Conservation (phyloP, 2,888 invertebrate genomes). For the Hoplodrina blanda region DNA sequence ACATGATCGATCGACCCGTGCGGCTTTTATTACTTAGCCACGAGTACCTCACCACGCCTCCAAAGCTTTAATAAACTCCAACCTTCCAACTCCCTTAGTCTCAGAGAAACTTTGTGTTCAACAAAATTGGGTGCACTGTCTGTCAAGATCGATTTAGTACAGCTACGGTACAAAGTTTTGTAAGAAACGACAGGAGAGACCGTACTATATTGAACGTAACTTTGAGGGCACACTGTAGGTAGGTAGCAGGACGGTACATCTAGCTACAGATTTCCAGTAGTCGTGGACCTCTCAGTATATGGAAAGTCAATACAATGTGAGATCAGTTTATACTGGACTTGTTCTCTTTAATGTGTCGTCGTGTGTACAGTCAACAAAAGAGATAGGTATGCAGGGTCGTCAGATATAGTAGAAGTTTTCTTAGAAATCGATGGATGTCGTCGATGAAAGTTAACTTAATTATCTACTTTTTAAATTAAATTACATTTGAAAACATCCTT, state of each 20-base stretch:
- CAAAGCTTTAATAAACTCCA: constrained; percentile 28
- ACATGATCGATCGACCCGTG: too few relatives aligned
- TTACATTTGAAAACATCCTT: too few relatives aligned
- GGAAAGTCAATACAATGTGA: too few relatives aligned
- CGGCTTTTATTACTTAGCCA: too few relatives aligned
- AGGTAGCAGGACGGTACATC: neutral
- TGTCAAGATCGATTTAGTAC: constrained; percentile 48
- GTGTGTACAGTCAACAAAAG: neutral
- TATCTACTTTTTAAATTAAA: too few relatives aligned
- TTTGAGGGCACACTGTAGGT: constrained; percentile 38
- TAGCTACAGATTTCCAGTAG: too few relatives aligned
- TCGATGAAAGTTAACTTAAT: too few relatives aligned
- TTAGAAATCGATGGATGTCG: too few relatives aligned
- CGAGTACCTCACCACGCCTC: too few relatives aligned
- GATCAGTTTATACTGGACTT: neutral
- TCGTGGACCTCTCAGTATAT: too few relatives aligned
- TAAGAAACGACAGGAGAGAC: constrained; percentile 40
- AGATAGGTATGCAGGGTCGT: too few relatives aligned
- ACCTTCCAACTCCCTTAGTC: constrained; percentile 5
- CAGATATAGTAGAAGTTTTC: too few relatives aligned
- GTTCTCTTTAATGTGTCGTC: neutral
- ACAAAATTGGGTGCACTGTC: constrained; percentile 46
- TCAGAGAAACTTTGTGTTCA: constrained; percentile 35
- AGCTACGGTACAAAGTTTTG: constrained; percentile 44
- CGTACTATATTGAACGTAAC: constrained; percentile 48